A percentile compares a stretch with the other conserved stretches of the same genome.
phyloP scores from a whole-genome alignment of 2,113 vertebrate genomes.

The Astur gentilis region DNA sequence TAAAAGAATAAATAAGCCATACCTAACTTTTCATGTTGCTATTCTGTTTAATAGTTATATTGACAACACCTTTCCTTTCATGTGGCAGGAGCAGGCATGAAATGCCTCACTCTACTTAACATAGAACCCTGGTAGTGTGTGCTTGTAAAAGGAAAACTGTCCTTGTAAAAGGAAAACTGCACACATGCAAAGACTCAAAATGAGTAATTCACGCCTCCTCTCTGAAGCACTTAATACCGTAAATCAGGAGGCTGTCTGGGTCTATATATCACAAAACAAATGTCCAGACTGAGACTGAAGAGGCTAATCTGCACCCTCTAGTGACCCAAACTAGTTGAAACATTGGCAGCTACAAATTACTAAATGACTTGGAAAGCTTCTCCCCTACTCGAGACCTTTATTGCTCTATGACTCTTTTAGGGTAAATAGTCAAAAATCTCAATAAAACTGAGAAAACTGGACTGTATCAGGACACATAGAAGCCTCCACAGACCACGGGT shows the following conservation, averaged over 20 bases:
- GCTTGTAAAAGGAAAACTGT: not conserved
- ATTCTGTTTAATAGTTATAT: not conserved
- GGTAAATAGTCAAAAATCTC: not conserved
- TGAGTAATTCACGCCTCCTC: not conserved
- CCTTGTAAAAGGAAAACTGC: not conserved
- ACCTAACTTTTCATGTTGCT: constrained; percentile 1
- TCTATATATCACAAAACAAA: not conserved
- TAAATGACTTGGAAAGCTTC: not conserved
- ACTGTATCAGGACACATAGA: not conserved
- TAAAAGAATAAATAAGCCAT: constrained; percentile 30
- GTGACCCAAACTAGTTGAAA: constrained; percentile 35
- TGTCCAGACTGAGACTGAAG: not conserved
- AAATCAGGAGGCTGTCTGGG: not conserved
- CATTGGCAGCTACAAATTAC: not conserved
- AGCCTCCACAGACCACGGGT: not conserved
- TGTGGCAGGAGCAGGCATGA: not conserved
- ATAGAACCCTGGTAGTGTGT: not conserved
- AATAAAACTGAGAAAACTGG: not conserved
- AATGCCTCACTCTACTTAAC: not conserved
- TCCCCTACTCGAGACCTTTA: not conserved
- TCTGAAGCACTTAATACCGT: not conserved
- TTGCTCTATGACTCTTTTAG: rapidly evolving
- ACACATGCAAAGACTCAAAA: not conserved
- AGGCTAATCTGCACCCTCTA: constrained; percentile 63
- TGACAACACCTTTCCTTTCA: not conserved